These are phyloP conservation scores for Drosophila ezoana DNA, from an alignment of 2,888 invertebrate genomes.

Conservation along the genomic window DNA sequence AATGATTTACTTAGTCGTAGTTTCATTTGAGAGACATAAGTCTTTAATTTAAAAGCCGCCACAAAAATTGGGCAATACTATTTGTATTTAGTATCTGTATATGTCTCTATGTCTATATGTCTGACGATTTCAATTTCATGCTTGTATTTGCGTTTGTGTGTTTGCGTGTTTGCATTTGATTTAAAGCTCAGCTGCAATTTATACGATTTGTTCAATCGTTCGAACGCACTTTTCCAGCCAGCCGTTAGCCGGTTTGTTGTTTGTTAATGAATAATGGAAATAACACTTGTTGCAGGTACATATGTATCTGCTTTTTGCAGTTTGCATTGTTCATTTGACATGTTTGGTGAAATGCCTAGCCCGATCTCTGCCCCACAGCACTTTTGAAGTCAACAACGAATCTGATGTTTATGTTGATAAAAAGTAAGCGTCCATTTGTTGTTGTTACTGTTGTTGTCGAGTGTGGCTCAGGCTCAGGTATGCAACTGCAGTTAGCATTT, in stretches of 20 bases:
- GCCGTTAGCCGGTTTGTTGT: slow-evolving; percentile 33
- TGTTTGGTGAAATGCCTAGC: slow-evolving; percentile 59
- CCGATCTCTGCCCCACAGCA: slow-evolving; percentile 10
- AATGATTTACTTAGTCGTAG: slow-evolving; percentile 4
- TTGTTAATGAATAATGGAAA: slow-evolving; percentile 41
- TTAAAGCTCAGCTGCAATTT: slow-evolving; percentile 40
- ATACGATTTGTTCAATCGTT: slow-evolving; percentile 38
- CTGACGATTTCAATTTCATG: slow-evolving; percentile 28
- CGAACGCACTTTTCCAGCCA: slow-evolving; percentile 40
- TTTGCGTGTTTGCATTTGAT: slow-evolving; percentile 19
- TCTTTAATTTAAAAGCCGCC: slow-evolving; percentile 33
- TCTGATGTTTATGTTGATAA: slow-evolving; percentile 37
- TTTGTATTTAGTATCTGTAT: slow-evolving; percentile 23
- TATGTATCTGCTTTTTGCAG: not conserved
- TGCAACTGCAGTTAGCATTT: slow-evolving; percentile 38
- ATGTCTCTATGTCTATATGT: slow-evolving; percentile 9
- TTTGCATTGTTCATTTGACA: slow-evolving; percentile 44
- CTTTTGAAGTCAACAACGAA: slow-evolving; percentile 62
- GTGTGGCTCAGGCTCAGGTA: slow-evolving; percentile 20
- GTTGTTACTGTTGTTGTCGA: slow-evolving; percentile 13
- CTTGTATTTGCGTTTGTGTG: slow-evolving; percentile 3
- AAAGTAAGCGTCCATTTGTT: slow-evolving; percentile 48
- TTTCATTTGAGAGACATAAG: slow-evolving; percentile 15
- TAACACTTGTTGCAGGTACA: slow-evolving; percentile 3
- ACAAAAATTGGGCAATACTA: slow-evolving; percentile 33